phyloP scores from a whole-genome alignment of 2,797 vertebrate genomes.

The Enteromius fasciolatus region DNA sequence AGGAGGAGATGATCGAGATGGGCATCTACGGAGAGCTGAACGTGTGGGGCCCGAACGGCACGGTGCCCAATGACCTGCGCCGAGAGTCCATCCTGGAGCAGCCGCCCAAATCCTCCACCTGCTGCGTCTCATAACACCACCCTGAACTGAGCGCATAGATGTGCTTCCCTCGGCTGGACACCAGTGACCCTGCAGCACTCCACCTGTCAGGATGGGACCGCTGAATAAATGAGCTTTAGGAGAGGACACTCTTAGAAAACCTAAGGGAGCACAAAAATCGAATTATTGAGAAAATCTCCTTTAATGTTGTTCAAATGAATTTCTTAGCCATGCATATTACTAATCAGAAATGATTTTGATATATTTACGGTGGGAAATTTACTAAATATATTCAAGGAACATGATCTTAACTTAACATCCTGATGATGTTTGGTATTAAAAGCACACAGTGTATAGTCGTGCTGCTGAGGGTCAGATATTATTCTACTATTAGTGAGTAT shows the following conservation, averaged over 20 bases:
- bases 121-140: conserved; percentile 75
- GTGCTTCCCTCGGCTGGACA: background rate
- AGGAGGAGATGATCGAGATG: conserved; percentile 91
- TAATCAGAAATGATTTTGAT: background rate
- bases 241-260: background rate
- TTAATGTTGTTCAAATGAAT: background rate
- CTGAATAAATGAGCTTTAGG: no score
- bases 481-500: background rate
- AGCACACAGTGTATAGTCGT: background rate
- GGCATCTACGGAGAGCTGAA: conserved; percentile 86
- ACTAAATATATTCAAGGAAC: background rate
- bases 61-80: conserved; percentile 81
- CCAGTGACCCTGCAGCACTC: no score
- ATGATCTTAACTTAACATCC: background rate
- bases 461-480: background rate
- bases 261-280: background rate
- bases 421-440: background rate
- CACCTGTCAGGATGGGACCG: no score
- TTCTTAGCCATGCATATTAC: background rate
- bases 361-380: background rate
- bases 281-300: background rate
- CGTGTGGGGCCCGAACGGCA: conserved; percentile 79
- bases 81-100: conserved; percentile 76
- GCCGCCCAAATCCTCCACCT: conserved; percentile 84
- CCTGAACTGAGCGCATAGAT: background rate